phyloP scores from a whole-genome alignment of 1,140 invertebrate species.

The Cotesia vestalis region DNA sequence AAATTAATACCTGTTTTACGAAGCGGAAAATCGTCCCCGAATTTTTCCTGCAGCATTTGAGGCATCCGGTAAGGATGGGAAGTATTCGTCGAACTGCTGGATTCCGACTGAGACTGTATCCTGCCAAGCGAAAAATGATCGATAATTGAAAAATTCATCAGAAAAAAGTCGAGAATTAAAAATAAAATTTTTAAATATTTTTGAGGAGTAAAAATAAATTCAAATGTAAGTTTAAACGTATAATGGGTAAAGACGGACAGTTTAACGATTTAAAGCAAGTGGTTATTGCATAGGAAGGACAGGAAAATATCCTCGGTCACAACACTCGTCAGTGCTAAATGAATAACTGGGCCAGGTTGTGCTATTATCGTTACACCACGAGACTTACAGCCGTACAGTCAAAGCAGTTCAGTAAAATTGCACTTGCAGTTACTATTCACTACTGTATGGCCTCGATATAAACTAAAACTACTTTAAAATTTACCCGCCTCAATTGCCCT shows the following conservation, averaged over 20 bases:
- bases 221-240: background rate
- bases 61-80: slow-evolving; percentile 77
- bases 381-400: background rate
- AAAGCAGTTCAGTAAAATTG: slow-evolving; percentile 16
- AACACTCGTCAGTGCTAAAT: slow-evolving; percentile 48
- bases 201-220: background rate
- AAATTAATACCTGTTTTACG: slow-evolving; percentile 86
- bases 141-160: slow-evolving; percentile 15
- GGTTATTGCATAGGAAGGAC: slow-evolving; percentile 28
- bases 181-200: slow-evolving; percentile 1
- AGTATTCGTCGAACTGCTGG: slow-evolving; percentile 64
- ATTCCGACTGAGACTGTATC: slow-evolving; percentile 61
- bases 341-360: slow-evolving; percentile 58
- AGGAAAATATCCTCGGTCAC: slow-evolving; percentile 39
- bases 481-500: slow-evolving; percentile 20
- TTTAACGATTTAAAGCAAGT: slow-evolving; percentile 15
- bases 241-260: background rate
- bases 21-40: slow-evolving; percentile 84
- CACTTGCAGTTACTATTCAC: background rate
- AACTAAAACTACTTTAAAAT: slow-evolving; percentile 26
- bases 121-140: slow-evolving; percentile 44
- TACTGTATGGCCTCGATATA: slow-evolving; percentile 8
- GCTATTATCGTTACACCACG: slow-evolving; percentile 54
- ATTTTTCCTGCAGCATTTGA: slow-evolving; percentile 66
- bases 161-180: background rate